These are phyloP conservation scores for Trochalopteron elliotii DNA, from an alignment of 2,113 vertebrate genomes.

Conservation along the genomic window DNA sequence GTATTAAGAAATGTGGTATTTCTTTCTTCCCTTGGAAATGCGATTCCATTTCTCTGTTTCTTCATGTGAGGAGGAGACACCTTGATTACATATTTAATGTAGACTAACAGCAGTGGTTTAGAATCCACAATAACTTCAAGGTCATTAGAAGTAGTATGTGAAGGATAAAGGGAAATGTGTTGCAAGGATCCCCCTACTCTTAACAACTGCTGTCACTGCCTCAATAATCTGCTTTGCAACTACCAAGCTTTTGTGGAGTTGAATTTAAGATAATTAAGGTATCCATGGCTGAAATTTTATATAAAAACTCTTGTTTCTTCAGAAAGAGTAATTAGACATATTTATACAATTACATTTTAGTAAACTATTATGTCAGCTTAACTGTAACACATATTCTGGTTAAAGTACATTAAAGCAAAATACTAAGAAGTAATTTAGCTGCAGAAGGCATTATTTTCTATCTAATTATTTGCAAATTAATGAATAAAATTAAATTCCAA, in stretches of 20 bases:
- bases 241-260: conserved; percentile 10
- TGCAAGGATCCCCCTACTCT: conserved; percentile 38
- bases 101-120: conserved; percentile 57
- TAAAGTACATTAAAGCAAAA: conserved; percentile 69
- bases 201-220: conserved; percentile 20
- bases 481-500: conserved; percentile 82
- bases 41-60: conserved; percentile 46
- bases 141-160: conserved; percentile 49
- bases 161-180: conserved; percentile 51
- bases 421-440: conserved; percentile 49
- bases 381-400: conserved; percentile 57
- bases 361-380: conserved; percentile 71
- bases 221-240: conserved; percentile 47
- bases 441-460: conserved; percentile 70
- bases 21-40: conserved; percentile 51
- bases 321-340: conserved; percentile 66
- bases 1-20: conserved; percentile 43
- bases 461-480: conserved; percentile 83
- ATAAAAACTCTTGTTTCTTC: conserved; percentile 50
- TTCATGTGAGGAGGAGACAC: conserved; percentile 55
- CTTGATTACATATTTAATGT: conserved; percentile 72
- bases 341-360: conserved; percentile 73
- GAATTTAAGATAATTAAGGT: conserved; percentile 30
- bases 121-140: conserved; percentile 73
- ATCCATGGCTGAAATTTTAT: conserved; percentile 6